Evolutionary conservation across 2,888 invertebrate genomes (phyloP).

Genomic region (Leucophenga montana): DNA sequence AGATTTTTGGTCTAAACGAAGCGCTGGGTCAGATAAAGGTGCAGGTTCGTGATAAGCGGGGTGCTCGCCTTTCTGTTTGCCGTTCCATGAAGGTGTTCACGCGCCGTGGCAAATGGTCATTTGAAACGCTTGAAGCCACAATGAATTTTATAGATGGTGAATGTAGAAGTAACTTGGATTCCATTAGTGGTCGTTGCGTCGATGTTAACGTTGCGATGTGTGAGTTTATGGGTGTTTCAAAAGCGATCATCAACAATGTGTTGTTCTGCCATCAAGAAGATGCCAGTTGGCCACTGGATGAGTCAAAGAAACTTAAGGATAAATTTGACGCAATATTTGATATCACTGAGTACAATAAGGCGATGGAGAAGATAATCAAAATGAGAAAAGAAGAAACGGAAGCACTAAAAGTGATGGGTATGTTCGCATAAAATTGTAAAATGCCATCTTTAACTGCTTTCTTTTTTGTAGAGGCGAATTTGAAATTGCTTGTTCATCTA

Average conservation of each 20-base stretch:
- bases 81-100: constrained; percentile 81
- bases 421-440: not conserved
- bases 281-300: constrained; percentile 95
- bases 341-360: constrained; percentile 92
- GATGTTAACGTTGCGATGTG: constrained; percentile 85
- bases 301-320: constrained; percentile 92
- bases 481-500: constrained; percentile 75
- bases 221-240: constrained; percentile 85
- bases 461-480: constrained; percentile 73
- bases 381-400: constrained; percentile 77
- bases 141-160: constrained; percentile 74
- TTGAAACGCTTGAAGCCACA: constrained; percentile 81
- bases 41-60: constrained; percentile 76
- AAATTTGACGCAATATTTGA: constrained; percentile 99
- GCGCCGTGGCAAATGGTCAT: constrained; percentile 75
- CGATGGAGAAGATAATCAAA: constrained; percentile 83
- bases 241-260: constrained; percentile 94
- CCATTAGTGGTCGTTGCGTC: constrained; percentile 80
- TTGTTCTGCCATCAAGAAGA: constrained; percentile 99
- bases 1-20: constrained; percentile 73
- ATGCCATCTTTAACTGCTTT: not conserved
- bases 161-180: constrained; percentile 74
- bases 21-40: constrained; percentile 73
- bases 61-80: constrained; percentile 78
- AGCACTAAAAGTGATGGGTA: constrained; percentile 76